These are phyloP conservation scores for Synanceia verrucosa DNA, from an alignment of 2,797 vertebrate genomes.

Conservation along the genomic window DNA sequence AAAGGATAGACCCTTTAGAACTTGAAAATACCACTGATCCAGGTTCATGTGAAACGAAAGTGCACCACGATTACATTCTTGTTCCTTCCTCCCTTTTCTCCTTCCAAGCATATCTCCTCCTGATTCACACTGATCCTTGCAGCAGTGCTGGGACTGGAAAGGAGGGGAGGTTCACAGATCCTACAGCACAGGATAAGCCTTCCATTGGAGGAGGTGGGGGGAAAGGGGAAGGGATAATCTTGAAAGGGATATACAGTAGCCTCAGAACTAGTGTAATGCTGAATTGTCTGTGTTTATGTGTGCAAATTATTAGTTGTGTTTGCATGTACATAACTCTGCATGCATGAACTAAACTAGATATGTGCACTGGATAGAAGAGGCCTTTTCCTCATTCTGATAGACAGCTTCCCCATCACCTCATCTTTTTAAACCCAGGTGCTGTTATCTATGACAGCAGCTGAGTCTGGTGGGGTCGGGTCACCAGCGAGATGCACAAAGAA, in stretches of 20 bases:
- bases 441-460: conserved; percentile 59
- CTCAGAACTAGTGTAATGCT: conserved; percentile 12
- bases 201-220: conserved; percentile 18
- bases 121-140: conserved; percentile 55
- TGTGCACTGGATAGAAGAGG: conserved; percentile 8
- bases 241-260: conserved; percentile 44
- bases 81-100: conserved; percentile 17
- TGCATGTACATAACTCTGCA: not conserved
- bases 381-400: conserved; percentile 24
- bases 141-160: conserved; percentile 36
- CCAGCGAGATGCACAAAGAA: conserved; percentile 39
- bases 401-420: conserved; percentile 27
- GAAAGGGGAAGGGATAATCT: conserved; percentile 21
- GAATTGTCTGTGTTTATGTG: not conserved
- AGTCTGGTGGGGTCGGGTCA: conserved; percentile 16
- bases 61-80: conserved; percentile 15
- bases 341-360: not conserved
- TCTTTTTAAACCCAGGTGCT: conserved; percentile 28
- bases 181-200: conserved; percentile 41
- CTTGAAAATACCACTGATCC: conserved; percentile 40
- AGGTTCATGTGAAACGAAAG: conserved; percentile 33
- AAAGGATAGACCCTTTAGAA: conserved; percentile 25
- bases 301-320: not conserved
- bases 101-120: conserved; percentile 40
- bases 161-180: conserved; percentile 45